phyloP scores from a whole-genome alignment of 2,113 vertebrate genomes.

The Danionella cerebrum region DNA sequence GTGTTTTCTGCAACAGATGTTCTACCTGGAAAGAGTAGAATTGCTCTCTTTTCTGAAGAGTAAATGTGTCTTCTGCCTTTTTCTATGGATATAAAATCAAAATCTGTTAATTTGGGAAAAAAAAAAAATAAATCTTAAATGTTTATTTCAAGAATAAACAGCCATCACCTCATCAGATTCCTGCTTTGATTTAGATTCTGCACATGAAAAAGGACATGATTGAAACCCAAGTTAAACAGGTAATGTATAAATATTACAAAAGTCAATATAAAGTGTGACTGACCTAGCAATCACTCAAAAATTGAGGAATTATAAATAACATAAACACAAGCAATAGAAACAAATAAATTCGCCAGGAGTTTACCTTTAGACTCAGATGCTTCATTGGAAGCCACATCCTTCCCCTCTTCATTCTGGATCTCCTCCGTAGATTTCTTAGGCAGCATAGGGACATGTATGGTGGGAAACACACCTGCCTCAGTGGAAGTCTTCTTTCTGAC shows the following conservation, averaged over 20 bases:
- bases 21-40: constrained; percentile 67
- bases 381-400: neutral
- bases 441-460: constrained; percentile 17
- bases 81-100: constrained; percentile 4
- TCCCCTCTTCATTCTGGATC: neutral
- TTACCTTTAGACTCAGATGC: constrained; percentile 9
- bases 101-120: neutral
- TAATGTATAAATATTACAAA: no score
- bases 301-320: no score
- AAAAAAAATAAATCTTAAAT: no score
- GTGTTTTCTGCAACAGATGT: neutral
- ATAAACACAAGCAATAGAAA: neutral
- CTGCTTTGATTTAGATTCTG: constrained; percentile 8
- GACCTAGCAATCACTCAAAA: no score
- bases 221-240: no score
- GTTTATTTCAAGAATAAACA: no score
- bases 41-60: constrained; percentile 43
- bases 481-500: constrained; percentile 60
- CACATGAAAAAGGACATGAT: neutral
- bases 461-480: constrained; percentile 47
- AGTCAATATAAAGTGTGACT: no score
- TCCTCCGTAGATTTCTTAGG: constrained; percentile 41
- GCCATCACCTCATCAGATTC: constrained; percentile 33
- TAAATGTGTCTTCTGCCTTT: constrained; percentile 46
- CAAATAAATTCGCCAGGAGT: no score